Evolutionary conservation across 2,888 invertebrate species (phyloP), one percentile per base, ranked within the genome.

Genomic region (Cyclophora punctaria): DNA sequence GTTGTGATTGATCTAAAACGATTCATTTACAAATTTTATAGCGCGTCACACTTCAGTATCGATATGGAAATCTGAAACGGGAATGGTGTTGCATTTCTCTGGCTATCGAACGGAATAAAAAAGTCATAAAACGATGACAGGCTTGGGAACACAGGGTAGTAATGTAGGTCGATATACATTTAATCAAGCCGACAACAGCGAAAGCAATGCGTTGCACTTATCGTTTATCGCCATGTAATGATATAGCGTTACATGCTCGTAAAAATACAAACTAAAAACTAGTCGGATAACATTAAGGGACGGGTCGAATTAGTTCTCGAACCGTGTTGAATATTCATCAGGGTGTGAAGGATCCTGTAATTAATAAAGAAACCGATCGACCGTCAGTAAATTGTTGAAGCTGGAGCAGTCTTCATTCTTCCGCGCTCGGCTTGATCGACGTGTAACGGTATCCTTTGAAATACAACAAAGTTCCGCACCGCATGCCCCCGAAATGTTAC

Each of bases 91-190:
- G 82, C 83, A 79, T 86, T 83, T 84, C 83, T 80, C 71, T 68
- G 63, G 71, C 74, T 74, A 82, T 78, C 77, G 78, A 75, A 73
- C 73, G 76, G 75, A 83, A 87, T 87, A 85, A 87, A 86, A 87
- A 84, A 81, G 84, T 80, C 78, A 82, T 87, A 86, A 86, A 86
- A 75, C 71, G 74, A 79, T 80, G 81, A 79, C 84, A 78, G 67
- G 83, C 83, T 81, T 84, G 87, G 83, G 86, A 87, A 87, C 75
- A 80, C 73, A 66, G 79, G 75, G 70, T 71, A 62, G 80, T 77
- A 77, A 80, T 77, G 76, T 77, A 74, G 78, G 73, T 73, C 75
- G 78, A 75, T 83, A 79, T 76, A 69, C 75, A 74, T 80, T 80
- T 80, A 83, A 83, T 80, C 76, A 75, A 67, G 70, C 77, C 75